Evolutionary conservation across 2,888 invertebrate genomes (phyloP).

Genomic region (Galeruca laticollis): DNA sequence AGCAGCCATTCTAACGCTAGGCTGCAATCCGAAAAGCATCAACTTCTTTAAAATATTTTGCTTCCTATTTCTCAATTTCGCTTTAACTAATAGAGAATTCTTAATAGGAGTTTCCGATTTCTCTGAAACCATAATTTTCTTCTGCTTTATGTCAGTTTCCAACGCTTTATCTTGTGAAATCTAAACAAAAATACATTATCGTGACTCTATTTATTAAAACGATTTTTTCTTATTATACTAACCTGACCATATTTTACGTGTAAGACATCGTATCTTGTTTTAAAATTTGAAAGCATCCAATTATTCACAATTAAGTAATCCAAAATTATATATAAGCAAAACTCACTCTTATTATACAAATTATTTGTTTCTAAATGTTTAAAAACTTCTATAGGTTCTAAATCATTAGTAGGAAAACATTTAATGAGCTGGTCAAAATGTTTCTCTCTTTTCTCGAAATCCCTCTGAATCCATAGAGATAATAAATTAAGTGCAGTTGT

Average conservation of each 20-base stretch:
- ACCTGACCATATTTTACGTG: slow-evolving; percentile 68
- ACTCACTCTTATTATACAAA: slow-evolving; percentile 71
- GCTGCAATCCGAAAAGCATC: slow-evolving; percentile 64
- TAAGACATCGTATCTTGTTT: slow-evolving; percentile 67
- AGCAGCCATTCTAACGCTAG: slow-evolving; percentile 65
- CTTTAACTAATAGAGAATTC: slow-evolving; percentile 61
- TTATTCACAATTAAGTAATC: slow-evolving; percentile 66
- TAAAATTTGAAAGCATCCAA: slow-evolving; percentile 68
- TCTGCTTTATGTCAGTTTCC: slow-evolving; percentile 53
- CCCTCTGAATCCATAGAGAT: slow-evolving; percentile 70
- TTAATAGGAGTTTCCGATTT: slow-evolving; percentile 56
- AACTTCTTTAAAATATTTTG: slow-evolving; percentile 63
- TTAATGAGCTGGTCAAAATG: slow-evolving; percentile 70
- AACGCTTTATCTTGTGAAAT: slow-evolving; percentile 51
- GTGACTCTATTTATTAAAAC: background rate
- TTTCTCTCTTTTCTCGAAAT: slow-evolving; percentile 68
- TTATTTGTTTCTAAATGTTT: slow-evolving; percentile 72
- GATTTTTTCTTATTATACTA: slow-evolving; percentile 27
- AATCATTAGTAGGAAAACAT: slow-evolving; percentile 67
- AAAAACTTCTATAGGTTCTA: slow-evolving; percentile 67
- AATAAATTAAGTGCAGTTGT: slow-evolving; percentile 67
- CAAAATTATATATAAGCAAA: slow-evolving; percentile 71
- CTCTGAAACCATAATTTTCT: slow-evolving; percentile 61
- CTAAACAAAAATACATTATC: slow-evolving; percentile 40
- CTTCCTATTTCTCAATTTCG: slow-evolving; percentile 62